Percentiles rank a stretch among this genome's conserved stretches.
phyloP scores from a whole-genome alignment of 1,140 invertebrate genomes.

The silkworm (Bombyx mori) region ASM3026992v2 NC_085119.1:9668501-9669000 shows the following conservation, averaged over 20 bases:
- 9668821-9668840: slow-evolving; percentile 11
- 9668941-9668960: slow-evolving; percentile 49
- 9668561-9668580: no score
- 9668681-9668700: no score
- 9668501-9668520: no score
- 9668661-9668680: no score
- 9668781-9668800: neutral
- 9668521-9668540: no score
- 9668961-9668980: slow-evolving; percentile 34
- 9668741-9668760: no score
- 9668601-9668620: no score
- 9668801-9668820: slow-evolving; percentile 24
- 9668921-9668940: slow-evolving; percentile 25
- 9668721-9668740: neutral
- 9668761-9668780: no score
- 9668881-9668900: slow-evolving; percentile 49
- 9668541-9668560: no score
- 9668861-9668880: slow-evolving; percentile 31
- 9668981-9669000: slow-evolving; percentile 28
- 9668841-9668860: slow-evolving; percentile 26
- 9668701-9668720: neutral
- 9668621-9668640: no score
- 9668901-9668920: slow-evolving; percentile 43
- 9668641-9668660: no score
- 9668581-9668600: no score